A percentile compares a stretch with the other conserved stretches of the same genome.
Evolutionary conservation across 2,797 vertebrate species (phyloP).

Genomic region (Hirundo rustica): DNA sequence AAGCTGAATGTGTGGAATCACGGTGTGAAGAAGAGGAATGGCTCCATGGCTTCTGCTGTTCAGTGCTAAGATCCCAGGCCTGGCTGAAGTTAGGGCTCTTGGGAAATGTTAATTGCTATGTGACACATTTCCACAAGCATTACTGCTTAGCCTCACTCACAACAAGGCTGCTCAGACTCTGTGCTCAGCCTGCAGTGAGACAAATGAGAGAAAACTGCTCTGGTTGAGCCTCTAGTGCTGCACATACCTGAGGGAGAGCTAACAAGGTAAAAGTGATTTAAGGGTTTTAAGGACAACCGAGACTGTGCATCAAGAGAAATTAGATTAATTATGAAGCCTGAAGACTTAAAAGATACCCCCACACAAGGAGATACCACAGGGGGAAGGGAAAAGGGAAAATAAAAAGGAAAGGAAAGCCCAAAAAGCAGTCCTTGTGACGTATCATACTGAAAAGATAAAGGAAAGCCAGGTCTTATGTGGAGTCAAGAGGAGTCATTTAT

Average conservation of each 20-base stretch:
- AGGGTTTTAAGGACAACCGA: background rate
- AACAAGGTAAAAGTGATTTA: background rate
- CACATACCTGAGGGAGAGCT: background rate
- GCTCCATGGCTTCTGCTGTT: background rate
- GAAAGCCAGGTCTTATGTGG: background rate
- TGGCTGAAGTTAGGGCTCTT: background rate
- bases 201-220: background rate
- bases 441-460: background rate
- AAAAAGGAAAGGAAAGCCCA: too few species aligned
- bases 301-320: background rate
- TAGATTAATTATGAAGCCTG: background rate
- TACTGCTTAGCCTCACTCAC: background rate
- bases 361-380: fast-evolving
- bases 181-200: background rate
- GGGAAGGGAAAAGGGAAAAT: too few species aligned
- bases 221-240: background rate
- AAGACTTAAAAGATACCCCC: background rate
- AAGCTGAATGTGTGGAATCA: fast-evolving
- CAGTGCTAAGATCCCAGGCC: background rate
- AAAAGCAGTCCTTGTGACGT: background rate
- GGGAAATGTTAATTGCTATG: background rate
- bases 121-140: background rate
- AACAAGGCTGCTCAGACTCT: background rate
- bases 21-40: background rate
- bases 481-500: background rate